A percentile compares a stretch with the other conserved stretches of the same genome.
phyloP scores from a whole-genome alignment of 2,888 invertebrate species.

The Euplagia quadripunctaria region DNA sequence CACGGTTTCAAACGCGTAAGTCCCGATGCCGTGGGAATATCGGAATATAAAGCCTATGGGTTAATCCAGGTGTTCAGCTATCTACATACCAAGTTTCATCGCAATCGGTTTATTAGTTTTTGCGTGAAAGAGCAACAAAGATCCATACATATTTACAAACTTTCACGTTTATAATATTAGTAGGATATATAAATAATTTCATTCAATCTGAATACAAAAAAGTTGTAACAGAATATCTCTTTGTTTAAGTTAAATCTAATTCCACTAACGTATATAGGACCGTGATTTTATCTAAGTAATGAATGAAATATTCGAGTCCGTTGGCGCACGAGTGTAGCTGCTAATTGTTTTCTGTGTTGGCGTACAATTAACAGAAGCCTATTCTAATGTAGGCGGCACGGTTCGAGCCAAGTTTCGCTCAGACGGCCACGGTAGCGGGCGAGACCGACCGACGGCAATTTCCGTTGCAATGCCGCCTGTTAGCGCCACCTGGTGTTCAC shows the following conservation, averaged over 20 bases:
- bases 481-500: slow-evolving; percentile 73
- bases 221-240: slow-evolving; percentile 35
- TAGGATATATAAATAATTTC: too few species aligned
- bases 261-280: slow-evolving; percentile 39
- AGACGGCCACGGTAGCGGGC: slow-evolving; percentile 38
- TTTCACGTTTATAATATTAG: too few species aligned
- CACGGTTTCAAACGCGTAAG: too few species aligned
- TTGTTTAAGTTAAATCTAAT: slow-evolving; percentile 47
- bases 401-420: slow-evolving; percentile 59
- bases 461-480: slow-evolving; percentile 72
- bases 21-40: too few species aligned
- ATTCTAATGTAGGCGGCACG: slow-evolving; percentile 58
- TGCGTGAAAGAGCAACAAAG: too few species aligned
- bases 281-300: slow-evolving; percentile 51
- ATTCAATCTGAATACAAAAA: slow-evolving; percentile 20
- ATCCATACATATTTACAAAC: too few species aligned
- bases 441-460: slow-evolving; percentile 72
- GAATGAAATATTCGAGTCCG: slow-evolving; percentile 50
- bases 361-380: slow-evolving; percentile 70
- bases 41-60: too few species aligned
- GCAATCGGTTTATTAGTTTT: too few species aligned
- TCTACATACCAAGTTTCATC: too few species aligned
- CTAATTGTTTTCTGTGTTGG: slow-evolving; percentile 75
- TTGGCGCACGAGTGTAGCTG: slow-evolving; percentile 59
- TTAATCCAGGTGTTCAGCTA: too few species aligned